Evolutionary conservation across 92 coral and sea anemone genomes (phyloP).

Genomic region (Bergia sp.): DNA sequence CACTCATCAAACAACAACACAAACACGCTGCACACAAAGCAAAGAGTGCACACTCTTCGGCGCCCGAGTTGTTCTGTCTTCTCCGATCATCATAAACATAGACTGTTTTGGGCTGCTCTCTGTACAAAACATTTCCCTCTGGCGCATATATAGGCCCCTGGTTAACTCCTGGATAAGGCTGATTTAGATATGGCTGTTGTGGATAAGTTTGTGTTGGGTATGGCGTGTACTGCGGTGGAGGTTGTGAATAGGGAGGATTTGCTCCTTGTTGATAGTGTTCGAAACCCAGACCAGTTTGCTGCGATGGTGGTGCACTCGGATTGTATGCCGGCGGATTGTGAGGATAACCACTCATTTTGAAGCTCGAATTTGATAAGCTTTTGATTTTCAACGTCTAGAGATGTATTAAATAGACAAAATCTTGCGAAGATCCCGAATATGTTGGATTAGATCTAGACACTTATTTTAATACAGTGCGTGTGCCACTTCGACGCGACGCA

Average conservation of each 20-base stretch:
- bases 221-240: slow-evolving; percentile 59
- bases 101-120: slow-evolving; percentile 90
- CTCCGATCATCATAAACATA: slow-evolving; percentile 80
- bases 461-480: not conserved
- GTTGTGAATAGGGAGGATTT: slow-evolving; percentile 76
- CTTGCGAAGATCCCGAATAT: not conserved
- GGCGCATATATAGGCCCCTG: slow-evolving; percentile 60
- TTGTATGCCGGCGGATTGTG: slow-evolving; percentile 84
- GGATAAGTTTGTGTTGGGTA: slow-evolving; percentile 43
- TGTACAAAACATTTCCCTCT: slow-evolving; percentile 58
- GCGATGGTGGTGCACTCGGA: slow-evolving; percentile 63
- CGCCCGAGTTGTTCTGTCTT: slow-evolving; percentile 62
- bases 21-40: slow-evolving; percentile 93
- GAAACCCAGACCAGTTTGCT: slow-evolving; percentile 67
- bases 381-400: not conserved
- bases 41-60: slow-evolving; percentile 82
- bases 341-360: slow-evolving; percentile 48
- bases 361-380: not conserved
- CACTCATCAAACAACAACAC: slow-evolving; percentile 87
- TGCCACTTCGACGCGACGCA: too few species aligned
- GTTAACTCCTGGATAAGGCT: slow-evolving; percentile 63
- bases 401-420: not conserved
- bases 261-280: slow-evolving; percentile 94
- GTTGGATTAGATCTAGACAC: not conserved
- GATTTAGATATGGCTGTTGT: slow-evolving; percentile 47